Evolutionary conservation across 2,113 vertebrate species (phyloP).

Genomic region (Triplophysa siluroides): DNA sequence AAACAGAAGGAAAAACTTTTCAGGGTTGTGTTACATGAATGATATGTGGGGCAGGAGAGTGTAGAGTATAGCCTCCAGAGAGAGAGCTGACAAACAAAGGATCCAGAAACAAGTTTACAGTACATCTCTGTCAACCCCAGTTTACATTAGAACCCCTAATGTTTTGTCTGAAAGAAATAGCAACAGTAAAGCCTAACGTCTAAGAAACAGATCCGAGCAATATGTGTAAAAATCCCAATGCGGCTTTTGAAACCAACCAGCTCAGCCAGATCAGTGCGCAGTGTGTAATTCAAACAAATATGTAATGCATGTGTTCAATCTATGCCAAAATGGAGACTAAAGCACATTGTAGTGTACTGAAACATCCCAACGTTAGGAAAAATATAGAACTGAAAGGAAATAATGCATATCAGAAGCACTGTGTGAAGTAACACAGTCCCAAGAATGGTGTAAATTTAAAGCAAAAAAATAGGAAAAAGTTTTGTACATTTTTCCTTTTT

Average conservation of each 20-base stretch:
- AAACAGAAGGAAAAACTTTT: no score
- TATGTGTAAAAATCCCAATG: not conserved
- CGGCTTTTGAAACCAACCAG: conserved; percentile 4
- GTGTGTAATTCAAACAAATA: not conserved
- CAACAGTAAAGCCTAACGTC: not conserved
- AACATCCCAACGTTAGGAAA: not conserved
- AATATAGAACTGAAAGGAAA: not conserved
- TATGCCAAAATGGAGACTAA: not conserved
- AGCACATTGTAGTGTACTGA: not conserved
- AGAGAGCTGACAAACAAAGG: no score
- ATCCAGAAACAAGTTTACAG: conserved; percentile 25
- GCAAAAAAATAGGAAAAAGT: not conserved
- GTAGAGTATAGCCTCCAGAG: no score
- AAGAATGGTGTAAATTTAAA: not conserved
- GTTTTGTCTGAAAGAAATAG: no score
- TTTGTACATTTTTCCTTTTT: no score
- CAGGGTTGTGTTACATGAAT: no score
- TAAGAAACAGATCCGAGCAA: not conserved
- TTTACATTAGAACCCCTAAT: no score
- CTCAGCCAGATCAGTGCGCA: not conserved
- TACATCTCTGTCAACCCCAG: no score
- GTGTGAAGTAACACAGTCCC: not conserved
- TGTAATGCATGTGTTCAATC: not conserved
- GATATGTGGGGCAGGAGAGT: no score
- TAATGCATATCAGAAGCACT: not conserved